These are phyloP conservation scores for Actinopyga echinites DNA, from an alignment of 53 echinoderm and acorn worm species.

Conservation along the genomic window DNA sequence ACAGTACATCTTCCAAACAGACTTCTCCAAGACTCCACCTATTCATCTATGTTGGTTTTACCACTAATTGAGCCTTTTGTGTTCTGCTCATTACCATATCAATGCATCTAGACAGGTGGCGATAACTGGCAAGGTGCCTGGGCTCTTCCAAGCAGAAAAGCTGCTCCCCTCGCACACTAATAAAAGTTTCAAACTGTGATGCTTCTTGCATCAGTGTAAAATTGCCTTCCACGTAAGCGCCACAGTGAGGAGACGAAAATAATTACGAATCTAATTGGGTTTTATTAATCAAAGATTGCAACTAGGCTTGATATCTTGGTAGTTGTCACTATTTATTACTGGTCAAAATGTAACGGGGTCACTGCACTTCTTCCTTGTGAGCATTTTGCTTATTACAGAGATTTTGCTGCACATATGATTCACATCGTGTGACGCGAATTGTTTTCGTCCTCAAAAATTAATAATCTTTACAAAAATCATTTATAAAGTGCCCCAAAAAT, in stretches of 20 bases:
- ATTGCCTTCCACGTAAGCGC: too few species aligned
- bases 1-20: too few species aligned
- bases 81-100: conserved; percentile 38
- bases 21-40: too few species aligned
- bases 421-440: too few species aligned
- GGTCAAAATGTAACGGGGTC: conserved; percentile 15
- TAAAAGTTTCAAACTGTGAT: too few species aligned
- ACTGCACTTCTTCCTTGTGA: not conserved
- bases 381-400: too few species aligned
- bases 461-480: too few species aligned
- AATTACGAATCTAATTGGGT: conserved; percentile 19
- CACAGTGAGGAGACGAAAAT: not conserved
- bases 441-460: too few species aligned
- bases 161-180: not conserved
- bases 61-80: conserved; percentile 33
- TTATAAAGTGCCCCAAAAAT: too few species aligned
- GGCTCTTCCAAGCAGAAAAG: not conserved
- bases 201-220: too few species aligned
- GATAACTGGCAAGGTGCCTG: conserved; percentile 25
- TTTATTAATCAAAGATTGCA: not conserved
- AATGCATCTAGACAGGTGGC: conserved; percentile 37
- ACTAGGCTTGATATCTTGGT: not conserved
- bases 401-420: too few species aligned
- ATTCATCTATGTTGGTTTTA: too few species aligned
- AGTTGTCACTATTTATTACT: not conserved